Evolutionary conservation across 2,113 vertebrate species (phyloP), one percentile per base, ranked within the genome.

Genomic region (Arizona elegans): DNA sequence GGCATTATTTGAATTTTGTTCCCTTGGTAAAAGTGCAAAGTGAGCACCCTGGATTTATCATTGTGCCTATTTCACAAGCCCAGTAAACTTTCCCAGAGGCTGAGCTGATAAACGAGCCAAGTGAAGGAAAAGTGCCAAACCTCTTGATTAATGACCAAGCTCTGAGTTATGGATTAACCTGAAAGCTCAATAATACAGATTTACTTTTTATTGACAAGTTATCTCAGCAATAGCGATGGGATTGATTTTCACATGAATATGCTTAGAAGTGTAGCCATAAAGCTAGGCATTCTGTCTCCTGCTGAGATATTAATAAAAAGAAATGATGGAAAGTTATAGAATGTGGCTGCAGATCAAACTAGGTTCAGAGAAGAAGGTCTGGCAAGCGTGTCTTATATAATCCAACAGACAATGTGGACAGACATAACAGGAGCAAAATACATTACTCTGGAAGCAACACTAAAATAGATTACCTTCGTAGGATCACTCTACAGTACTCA

Each of bases 61-160:
- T 86, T 93, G 86, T 43, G 50, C 53, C 33, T 3, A 33, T 58
- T 81, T 81, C 29, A 90, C 86, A 62, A 21, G 26, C 33, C 12
- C 13, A 52, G 88, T 24, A 85, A 38, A 52, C 86, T 56, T 58
- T 47, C 43, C 29, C 4, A 2, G 26, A 62, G 8, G 55, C 75
- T 43, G 50, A 10, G 54, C 90, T 86, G 75, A 59, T 59, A 38
- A 90, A 90, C 21, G 86, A n/a, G 1, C 47, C 15, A 93, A 52
- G 43, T 92, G 70, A 92, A 86, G 88, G 75, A 62, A 93, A 90
- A 90, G 38, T 93, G 75, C 88, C 55, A 90, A 93, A 86, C 5
- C 2, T n/a, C 12, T 93, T 55, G 29, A 54, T 47, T 24, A 75
- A 81, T 85, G 86, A 53, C 10, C 50, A 55, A 21, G n/a, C 15